Evolutionary conservation across 2,888 invertebrate species (phyloP), one percentile per base, ranked within the genome.

Genomic region (Nasonia oneida): DNA sequence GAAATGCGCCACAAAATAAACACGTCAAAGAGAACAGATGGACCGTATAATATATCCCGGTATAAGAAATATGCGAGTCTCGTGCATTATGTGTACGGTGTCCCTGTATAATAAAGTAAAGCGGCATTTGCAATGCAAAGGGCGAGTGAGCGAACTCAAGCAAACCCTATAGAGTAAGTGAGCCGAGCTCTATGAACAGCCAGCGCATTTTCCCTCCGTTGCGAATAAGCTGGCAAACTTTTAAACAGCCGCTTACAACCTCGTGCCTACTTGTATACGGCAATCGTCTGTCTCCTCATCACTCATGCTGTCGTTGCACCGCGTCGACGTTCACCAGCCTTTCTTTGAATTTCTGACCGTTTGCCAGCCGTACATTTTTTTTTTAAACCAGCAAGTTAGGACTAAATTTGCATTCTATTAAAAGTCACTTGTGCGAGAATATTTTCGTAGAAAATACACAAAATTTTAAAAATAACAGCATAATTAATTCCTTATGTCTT

Each of bases 71-170:
- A 75, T 71, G 42, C 29, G 47, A 1, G 14, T 61, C 79, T 18
- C 64, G 23, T 23, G 53, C 64, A 81, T 81, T 33, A 42, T 42
- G 18, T 42, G 18, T 37, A 2, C 14, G 10, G 73, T n/a, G 42
- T 33, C 1, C 6, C 53, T 23, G 82, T 67, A 82, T 76, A 76
- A 82, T 82, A 82, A 70, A 82, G 53, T 76, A 82, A 82, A 76
- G 64, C 64, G 29, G 67, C 15, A 82, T 82, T 82, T 82, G 75
- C 82, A 82, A 82, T 82, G 82, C 70, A 82, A 76, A 29, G 47
- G 29, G 8, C 23, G 10, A 33, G 73, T n/a, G 39, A n/a, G 42
- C 10, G 2, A 39, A 33, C 37, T 57, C n/a, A n/a, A 15, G 29
- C 14, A 64, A 61, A 29, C 74, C 81, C 39, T 78, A 80, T 70